Evolutionary conservation across 2,113 vertebrate species (phyloP), one percentile per base, ranked within the genome.

Genomic region (Dicaeum eximium): DNA sequence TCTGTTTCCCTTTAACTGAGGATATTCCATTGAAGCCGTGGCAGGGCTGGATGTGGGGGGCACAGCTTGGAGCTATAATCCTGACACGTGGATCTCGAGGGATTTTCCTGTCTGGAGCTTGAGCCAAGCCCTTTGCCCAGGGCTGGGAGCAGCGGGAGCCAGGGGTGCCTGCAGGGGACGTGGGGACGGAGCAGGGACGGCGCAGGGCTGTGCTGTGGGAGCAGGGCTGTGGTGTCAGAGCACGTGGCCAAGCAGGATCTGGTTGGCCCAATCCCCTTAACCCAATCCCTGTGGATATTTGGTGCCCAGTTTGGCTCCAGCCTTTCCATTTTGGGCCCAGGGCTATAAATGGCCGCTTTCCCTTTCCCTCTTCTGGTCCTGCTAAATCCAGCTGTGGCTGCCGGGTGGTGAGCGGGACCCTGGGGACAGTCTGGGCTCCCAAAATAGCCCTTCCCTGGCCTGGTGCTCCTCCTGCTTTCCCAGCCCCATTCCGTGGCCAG

Each of bases 11-110:
- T 38, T 23, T 2, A 11, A 22, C 28, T 33, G 28, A 5, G 30
- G 17, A 5, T 9, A 19, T 4, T 13, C 0, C 20, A 13, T 23
- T 0, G 13, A 28, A 17, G 27, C 47, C 1, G 1, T 3, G 20
- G 47, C 37, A 4, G 24, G 65, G 28, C 64, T 38, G 31, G 23
- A 3, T 4, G n/a, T 7, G 54, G 20, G 22, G 66, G 54, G 40
- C 48, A 13, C 6, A 2, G n/a, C 23, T 15, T 3, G 2, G 15
- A 56, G 22, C 16, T 1, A 1, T 22, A 27, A 10, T 37, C 33
- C 51, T 17, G 30, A 1, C 0, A 0, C 5, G 30, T 21, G 50
- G 14, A 24, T 50, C 70, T 67, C 1, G 3, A 10, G 60, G 91
- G 88, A 37, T 23, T 81, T 67, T 79, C 50, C 75, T 18, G 40